These are phyloP conservation scores for Ametastegia equiseti DNA, from an alignment of 2,888 invertebrate species.

Conservation along the genomic window DNA sequence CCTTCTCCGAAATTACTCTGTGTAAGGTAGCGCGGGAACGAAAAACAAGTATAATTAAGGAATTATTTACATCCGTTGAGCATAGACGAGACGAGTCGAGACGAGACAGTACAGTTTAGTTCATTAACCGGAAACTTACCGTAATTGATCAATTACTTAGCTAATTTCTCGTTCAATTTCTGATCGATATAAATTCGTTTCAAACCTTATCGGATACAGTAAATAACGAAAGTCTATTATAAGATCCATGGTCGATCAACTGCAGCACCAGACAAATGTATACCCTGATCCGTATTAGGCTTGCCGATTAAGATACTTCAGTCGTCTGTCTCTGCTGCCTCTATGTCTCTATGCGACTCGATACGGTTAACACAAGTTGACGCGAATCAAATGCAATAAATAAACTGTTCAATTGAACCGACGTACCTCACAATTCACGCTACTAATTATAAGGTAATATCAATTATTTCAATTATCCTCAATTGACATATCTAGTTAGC, in stretches of 20 bases:
- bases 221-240: constrained; percentile 18
- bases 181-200: constrained; percentile 34
- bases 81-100: background rate
- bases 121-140: constrained; percentile 42
- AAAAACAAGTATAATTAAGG: background rate
- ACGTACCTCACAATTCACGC: background rate
- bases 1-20: background rate
- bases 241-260: background rate
- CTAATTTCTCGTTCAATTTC: constrained; percentile 66
- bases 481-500: background rate
- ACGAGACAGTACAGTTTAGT: background rate
- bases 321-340: too few species aligned
- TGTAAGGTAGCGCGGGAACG: background rate
- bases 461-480: background rate
- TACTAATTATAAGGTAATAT: background rate
- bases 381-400: background rate
- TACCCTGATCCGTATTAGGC: constrained; percentile 24
- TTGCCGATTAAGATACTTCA: constrained; percentile 28
- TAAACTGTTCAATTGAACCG: too few species aligned
- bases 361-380: constrained; percentile 4
- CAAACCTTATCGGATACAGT: background rate
- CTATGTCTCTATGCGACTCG: too few species aligned
- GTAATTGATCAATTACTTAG: constrained; percentile 68
- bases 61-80: background rate
- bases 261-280: too few species aligned